These are phyloP conservation scores for Mesembrinibis cayennensis DNA, from an alignment of 2,113 vertebrate species.

Conservation along the genomic window DNA sequence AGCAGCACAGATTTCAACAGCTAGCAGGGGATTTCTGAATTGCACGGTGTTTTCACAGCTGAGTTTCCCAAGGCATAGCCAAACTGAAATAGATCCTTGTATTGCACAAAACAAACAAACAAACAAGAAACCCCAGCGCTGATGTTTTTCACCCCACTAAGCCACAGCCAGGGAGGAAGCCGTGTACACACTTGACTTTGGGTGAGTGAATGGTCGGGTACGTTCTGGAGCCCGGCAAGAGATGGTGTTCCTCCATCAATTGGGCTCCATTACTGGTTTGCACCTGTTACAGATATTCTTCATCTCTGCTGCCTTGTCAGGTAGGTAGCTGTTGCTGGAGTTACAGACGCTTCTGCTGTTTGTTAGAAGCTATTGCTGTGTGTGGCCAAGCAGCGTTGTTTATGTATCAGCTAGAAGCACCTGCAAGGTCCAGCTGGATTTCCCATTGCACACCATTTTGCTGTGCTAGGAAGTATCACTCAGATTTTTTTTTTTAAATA, in stretches of 20 bases:
- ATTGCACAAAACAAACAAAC: not conserved
- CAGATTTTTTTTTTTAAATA: conserved; percentile 12
- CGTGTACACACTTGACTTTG: not conserved
- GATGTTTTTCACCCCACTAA: not conserved
- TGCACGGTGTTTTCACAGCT: not conserved
- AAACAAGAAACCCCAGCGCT: not conserved
- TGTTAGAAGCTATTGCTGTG: not conserved
- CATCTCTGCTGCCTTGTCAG: not conserved
- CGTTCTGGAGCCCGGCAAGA: not conserved
- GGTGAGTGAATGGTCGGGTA: not conserved
- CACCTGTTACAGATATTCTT: not conserved
- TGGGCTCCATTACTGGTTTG: not conserved
- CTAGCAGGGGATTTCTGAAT: not conserved
- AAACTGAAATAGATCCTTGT: not conserved
- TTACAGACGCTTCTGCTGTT: not conserved
- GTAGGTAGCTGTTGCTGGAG: not conserved
- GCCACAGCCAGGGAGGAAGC: accelerated
- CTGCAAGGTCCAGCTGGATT: not conserved
- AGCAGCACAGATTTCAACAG: not conserved
- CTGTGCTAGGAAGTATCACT: not conserved
- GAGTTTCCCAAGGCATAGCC: not conserved
- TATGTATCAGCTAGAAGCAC: conserved; percentile 2
- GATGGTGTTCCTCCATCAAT: not conserved
- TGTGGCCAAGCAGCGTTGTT: not conserved
- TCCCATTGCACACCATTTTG: not conserved